phyloP scores from a whole-genome alignment of 2,113 vertebrate species.

The Gallinago paraguaiae region DNA sequence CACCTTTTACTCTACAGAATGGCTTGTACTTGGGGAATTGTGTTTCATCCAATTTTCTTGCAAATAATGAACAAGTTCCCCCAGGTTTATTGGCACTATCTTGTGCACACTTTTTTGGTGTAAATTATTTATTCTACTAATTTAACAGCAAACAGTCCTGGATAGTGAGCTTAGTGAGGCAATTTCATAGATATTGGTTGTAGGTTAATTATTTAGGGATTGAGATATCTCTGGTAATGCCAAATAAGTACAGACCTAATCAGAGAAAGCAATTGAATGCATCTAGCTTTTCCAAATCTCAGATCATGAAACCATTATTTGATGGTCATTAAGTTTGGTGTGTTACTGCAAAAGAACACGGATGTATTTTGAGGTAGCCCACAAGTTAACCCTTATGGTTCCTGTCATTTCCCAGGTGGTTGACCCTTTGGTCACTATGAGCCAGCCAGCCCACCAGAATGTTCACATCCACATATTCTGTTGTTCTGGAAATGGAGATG shows the following conservation, averaged over 20 bases:
- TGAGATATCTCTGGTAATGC: conserved; percentile 71
- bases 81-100: conserved; percentile 70
- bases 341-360: not conserved
- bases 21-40: conserved; percentile 60
- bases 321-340: conserved; percentile 14
- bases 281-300: conserved; percentile 36
- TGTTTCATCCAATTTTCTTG: conserved; percentile 74
- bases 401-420: not conserved
- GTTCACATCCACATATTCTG: not conserved
- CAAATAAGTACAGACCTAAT: conserved; percentile 69
- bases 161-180: conserved; percentile 67
- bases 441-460: not conserved
- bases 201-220: conserved; percentile 80
- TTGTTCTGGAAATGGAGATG: not conserved
- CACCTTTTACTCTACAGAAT: conserved; percentile 37
- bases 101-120: conserved; percentile 67
- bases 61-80: conserved; percentile 72
- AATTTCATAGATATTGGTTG: conserved; percentile 72
- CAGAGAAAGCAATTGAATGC: conserved; percentile 34
- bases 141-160: conserved; percentile 75
- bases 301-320: conserved; percentile 23
- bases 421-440: not conserved
- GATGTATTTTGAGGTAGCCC: not conserved
- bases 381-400: conserved; percentile 6
- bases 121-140: conserved; percentile 81